Base-by-base conservation (phyloP, 2,888 invertebrate genomes). In the Eueremaeus valkanovi region DNA sequence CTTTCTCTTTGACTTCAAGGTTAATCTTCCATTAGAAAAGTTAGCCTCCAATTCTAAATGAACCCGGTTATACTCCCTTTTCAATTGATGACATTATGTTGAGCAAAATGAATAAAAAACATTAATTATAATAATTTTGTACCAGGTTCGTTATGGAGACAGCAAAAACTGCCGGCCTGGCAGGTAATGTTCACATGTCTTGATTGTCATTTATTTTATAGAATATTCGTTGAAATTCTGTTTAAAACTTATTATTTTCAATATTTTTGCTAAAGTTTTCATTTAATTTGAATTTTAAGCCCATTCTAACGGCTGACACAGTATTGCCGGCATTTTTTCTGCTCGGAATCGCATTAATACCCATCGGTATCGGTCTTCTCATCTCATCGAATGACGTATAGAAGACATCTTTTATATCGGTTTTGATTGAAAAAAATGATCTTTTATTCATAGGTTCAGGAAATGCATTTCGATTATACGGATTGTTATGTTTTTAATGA, bases 261-360 rank as follows among this genome's bases (percentile, higher is more conserved):
- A 8, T 55, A 24, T 55, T 24, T 16, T n/a, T n/a, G n/a, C n/a
- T n/a, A n/a, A n/a, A n/a, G n/a, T n/a, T n/a, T n/a, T n/a, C n/a
- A 55, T 55, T 55, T 3, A 21, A 16, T 16, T 45, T 45, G 21
- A 24, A 55, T n/a, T n/a, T 3, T 49, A 6, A 61, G 84, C 99
- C 99, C 0, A 97, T 99, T 79, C 86, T 99, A 40, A 99, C 98
- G 18, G 98, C 98, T 45, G 93, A 95, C 16, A 98, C 97, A 16
- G 98, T 98, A 11, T 85, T 98, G 78, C 98, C 99, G 6, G 93
- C 95, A 2, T 97, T 99, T 83, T 95, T 99, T 83, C 91, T 95
- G 0, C 94, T 99, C 81, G 98, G 98, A 27, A 90, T 97, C 77
- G 91, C 95, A 0, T 99, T 99, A 83, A 94, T 99, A 81, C 97